Percentiles rank a stretch among this genome's conserved stretches.
phyloP scores from a whole-genome alignment of 2,888 invertebrate genomes.

The Punctoribates punctum region DNA sequence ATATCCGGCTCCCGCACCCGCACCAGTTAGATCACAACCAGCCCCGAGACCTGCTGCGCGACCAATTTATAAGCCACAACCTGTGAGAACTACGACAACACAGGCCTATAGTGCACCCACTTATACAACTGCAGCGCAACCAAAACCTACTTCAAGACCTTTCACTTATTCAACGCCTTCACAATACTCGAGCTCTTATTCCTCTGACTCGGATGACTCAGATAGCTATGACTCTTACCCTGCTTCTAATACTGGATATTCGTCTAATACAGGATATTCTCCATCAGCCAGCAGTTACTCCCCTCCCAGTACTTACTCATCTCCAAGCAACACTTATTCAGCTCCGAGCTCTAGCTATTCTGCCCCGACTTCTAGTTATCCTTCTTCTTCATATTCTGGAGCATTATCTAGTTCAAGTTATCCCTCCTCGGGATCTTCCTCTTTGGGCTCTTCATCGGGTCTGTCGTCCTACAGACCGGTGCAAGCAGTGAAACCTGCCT shows the following conservation, averaged over 20 bases:
- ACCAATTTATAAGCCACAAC: conserved; percentile 1
- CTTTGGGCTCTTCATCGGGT: background rate
- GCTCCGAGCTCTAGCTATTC: conserved; percentile 6
- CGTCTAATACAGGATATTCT: background rate
- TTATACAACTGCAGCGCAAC: conserved; percentile 1
- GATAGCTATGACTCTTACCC: background rate
- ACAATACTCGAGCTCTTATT: conserved; percentile 22
- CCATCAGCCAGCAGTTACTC: conserved; percentile 19
- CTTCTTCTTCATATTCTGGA: background rate
- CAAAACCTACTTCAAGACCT: conserved; percentile 34
- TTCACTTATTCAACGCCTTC: conserved; percentile 21
- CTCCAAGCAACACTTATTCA: background rate
- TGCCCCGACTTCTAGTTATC: conserved; percentile 17
- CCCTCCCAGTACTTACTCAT: background rate
- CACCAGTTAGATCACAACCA: background rate
- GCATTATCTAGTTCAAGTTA: background rate
- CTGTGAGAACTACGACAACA: background rate
- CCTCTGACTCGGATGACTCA: conserved; percentile 21
- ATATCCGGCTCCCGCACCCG: conserved; percentile 3
- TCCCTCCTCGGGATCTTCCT: conserved; percentile 9
- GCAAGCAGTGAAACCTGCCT: background rate
- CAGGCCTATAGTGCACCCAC: background rate
- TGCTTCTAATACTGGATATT: background rate
- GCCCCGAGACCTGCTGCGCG: conserved; percentile 1
- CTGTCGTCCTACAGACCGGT: conserved; percentile 7